Percentiles rank a stretch among this genome's conserved stretches.
Evolutionary conservation across 2,113 vertebrate genomes (phyloP).

Genomic region (Apodemus speciosus): DNA sequence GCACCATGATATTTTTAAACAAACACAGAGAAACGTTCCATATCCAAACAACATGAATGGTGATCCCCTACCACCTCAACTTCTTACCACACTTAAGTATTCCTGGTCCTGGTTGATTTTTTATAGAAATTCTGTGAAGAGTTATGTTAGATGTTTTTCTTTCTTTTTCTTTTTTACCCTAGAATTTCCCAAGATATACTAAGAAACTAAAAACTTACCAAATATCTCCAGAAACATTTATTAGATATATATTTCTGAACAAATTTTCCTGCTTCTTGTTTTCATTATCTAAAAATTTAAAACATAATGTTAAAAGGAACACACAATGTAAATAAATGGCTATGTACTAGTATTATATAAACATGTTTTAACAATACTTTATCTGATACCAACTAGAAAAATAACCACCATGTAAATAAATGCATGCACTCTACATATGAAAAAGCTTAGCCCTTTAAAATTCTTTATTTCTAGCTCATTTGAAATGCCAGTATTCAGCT

Average conservation of each 20-base stretch:
- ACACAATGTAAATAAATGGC: constrained; percentile 47
- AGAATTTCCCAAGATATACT: constrained; percentile 57
- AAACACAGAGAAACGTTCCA: constrained; percentile 30
- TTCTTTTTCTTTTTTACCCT: background rate
- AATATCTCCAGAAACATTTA: constrained; percentile 30
- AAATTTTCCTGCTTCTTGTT: constrained; percentile 50
- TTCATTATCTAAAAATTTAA: constrained; percentile 54
- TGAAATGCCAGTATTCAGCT: constrained; percentile 60
- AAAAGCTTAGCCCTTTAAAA: constrained; percentile 55
- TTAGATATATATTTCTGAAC: constrained; percentile 23
- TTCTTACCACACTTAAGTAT: background rate
- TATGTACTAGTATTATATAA: background rate
- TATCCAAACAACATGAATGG: background rate
- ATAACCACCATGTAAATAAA: constrained; percentile 49
- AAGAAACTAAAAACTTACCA: constrained; percentile 33
- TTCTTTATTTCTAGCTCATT: constrained; percentile 53
- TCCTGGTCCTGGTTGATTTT: background rate
- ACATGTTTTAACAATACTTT: constrained; percentile 28
- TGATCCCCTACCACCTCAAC: background rate
- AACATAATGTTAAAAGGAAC: constrained; percentile 37
- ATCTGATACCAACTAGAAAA: constrained; percentile 7
- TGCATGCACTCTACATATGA: background rate
- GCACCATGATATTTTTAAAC: background rate
- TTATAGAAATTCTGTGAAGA: constrained; percentile 52
- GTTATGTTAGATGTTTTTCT: constrained; percentile 4